Conservation (phyloP, 2,888 invertebrate genomes). For the Eupelmus urozonus region DNA sequence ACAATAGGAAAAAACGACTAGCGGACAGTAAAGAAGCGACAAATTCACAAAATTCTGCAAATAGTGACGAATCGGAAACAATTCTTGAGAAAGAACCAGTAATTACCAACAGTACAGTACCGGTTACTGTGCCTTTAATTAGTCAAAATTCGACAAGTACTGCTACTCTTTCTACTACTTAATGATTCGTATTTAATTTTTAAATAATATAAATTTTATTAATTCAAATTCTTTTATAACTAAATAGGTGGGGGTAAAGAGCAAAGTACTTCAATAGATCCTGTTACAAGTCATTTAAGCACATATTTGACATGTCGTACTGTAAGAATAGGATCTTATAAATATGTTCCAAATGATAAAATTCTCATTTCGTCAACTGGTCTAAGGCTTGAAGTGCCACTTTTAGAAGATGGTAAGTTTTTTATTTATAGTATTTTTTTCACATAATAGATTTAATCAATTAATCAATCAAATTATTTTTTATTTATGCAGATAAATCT, state of each 20-base stretch:
- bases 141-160: conserved; percentile 29
- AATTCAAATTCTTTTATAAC: conserved; percentile 15
- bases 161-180: not conserved
- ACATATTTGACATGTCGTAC: conserved; percentile 85
- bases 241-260: conserved; percentile 40
- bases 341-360: conserved; percentile 86
- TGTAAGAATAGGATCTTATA: conserved; percentile 91
- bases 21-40: conserved; percentile 48
- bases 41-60: conserved; percentile 55
- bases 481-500: conserved; percentile 42
- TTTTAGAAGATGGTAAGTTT: conserved; percentile 74
- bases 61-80: conserved; percentile 66
- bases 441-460: conserved; percentile 10
- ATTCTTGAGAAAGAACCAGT: conserved; percentile 75
- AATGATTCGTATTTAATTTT: conserved; percentile 12
- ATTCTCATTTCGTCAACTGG: conserved; percentile 80
- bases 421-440: conserved; percentile 6
- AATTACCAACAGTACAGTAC: conserved; percentile 46
- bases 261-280: not conserved
- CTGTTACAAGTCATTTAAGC: conserved; percentile 16
- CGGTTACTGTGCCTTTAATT: not conserved
- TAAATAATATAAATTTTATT: not conserved
- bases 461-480: not conserved
- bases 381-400: conserved; percentile 77
- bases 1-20: conserved; percentile 62